Evolutionary conservation across 2,888 invertebrate genomes (phyloP).

Genomic region (Agrotis exclamationis): DNA sequence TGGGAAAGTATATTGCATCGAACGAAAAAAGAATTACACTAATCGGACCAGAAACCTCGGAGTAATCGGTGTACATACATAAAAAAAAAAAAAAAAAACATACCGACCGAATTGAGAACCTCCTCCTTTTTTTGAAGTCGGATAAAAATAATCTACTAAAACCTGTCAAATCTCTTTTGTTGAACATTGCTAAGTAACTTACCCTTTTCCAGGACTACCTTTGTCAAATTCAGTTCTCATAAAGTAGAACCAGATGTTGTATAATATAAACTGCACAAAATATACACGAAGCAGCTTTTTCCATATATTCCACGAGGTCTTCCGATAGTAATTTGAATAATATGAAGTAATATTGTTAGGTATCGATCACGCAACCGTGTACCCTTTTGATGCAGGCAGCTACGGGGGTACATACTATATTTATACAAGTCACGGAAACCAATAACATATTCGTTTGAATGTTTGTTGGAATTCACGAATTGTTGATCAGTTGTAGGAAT

Average conservation of each 20-base stretch:
- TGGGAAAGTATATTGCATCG: no score
- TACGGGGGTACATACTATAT: slow-evolving; percentile 10
- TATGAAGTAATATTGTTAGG: slow-evolving; percentile 55
- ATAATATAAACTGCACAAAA: slow-evolving; percentile 27
- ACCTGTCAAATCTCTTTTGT: background rate
- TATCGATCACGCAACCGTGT: slow-evolving; percentile 54
- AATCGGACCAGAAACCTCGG: no score
- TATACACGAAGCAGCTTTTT: slow-evolving; percentile 25
- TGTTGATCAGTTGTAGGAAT: slow-evolving; percentile 30
- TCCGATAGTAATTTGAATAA: slow-evolving; percentile 63
- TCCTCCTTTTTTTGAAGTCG: no score
- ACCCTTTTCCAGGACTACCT: background rate
- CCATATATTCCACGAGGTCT: slow-evolving; percentile 33
- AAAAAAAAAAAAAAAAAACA: no score
- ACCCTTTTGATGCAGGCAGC: slow-evolving; percentile 33
- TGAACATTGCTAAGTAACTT: background rate
- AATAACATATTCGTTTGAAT: slow-evolving; percentile 57
- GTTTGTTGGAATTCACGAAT: slow-evolving; percentile 34
- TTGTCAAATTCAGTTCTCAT: slow-evolving; percentile 4
- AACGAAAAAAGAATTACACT: no score
- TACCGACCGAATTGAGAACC: no score
- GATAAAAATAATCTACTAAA: background rate
- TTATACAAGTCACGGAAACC: slow-evolving; percentile 55
- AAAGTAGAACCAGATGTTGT: slow-evolving; percentile 3
- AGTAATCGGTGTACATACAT: no score